These are phyloP conservation scores for Hydriomena furcata DNA, from an alignment of 2,888 invertebrate species.

Conservation along the genomic window DNA sequence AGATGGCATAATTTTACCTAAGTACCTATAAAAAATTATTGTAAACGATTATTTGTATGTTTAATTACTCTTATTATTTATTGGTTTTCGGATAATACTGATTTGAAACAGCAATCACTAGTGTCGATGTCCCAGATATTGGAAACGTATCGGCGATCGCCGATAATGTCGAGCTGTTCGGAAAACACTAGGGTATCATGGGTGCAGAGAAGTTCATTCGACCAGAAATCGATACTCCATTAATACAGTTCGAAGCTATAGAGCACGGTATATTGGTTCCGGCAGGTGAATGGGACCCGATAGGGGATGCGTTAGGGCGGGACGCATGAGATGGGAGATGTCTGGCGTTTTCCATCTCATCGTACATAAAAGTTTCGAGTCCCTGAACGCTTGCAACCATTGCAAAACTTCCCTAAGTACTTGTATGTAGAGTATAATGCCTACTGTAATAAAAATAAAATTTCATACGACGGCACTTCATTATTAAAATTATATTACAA, in stretches of 20 bases:
- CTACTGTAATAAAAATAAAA: too few species aligned
- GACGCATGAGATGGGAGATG: conserved; percentile 46
- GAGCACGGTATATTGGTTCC: conserved; percentile 63
- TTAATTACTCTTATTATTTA: too few species aligned
- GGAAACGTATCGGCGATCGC: conserved; percentile 79
- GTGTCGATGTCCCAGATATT: conserved; percentile 48
- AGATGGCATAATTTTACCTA: too few species aligned
- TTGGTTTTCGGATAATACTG: too few species aligned
- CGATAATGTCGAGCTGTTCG: conserved; percentile 83
- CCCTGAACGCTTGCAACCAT: not conserved
- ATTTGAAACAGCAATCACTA: conserved; percentile 28
- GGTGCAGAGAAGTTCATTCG: conserved; percentile 60
- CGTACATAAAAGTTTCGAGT: not conserved
- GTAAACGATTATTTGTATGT: too few species aligned
- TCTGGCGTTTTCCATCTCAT: conserved; percentile 51
- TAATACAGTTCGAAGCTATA: conserved; percentile 74
- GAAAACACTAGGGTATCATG: conserved; percentile 80
- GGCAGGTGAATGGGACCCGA: conserved; percentile 62
- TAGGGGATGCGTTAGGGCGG: conserved; percentile 58
- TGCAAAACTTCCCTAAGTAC: not conserved
- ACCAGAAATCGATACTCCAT: conserved; percentile 81
- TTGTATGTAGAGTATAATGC: too few species aligned
- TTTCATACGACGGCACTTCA: too few species aligned
- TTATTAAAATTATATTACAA: too few species aligned
- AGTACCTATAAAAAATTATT: too few species aligned